These are phyloP conservation scores for Acanthosepion lycidas DNA, from an alignment of 2,888 invertebrate species.

Conservation along the genomic window DNA sequence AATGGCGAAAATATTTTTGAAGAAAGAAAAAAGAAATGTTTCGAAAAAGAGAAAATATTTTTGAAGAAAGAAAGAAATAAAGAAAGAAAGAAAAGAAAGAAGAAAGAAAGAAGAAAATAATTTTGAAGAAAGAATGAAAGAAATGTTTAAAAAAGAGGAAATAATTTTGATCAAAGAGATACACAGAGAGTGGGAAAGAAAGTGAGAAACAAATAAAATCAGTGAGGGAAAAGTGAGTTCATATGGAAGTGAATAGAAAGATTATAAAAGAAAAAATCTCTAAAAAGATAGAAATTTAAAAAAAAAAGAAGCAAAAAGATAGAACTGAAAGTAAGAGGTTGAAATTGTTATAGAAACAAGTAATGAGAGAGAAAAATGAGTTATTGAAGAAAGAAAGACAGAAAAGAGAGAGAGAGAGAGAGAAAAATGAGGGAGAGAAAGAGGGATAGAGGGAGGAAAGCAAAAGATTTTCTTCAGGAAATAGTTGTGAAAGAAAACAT, in stretches of 20 bases:
- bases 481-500: neutral
- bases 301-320: neutral
- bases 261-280: neutral
- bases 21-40: neutral
- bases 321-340: neutral
- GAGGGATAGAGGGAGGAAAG: neutral
- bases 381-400: neutral
- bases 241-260: neutral
- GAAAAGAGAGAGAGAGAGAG: too few species aligned
- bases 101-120: neutral
- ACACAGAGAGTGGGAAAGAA: neutral
- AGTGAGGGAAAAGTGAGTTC: neutral
- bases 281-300: too few species aligned
- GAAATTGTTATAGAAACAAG: neutral
- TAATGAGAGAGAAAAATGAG: neutral
- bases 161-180: neutral
- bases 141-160: neutral
- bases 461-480: neutral
- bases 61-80: neutral
- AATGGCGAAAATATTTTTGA: too few species aligned
- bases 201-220: too few species aligned
- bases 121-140: too few species aligned
- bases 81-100: neutral
- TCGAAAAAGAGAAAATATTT: too few species aligned
- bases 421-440: neutral